Base-by-base conservation (phyloP, 2,113 vertebrate genomes). In the Cololabis saira region DNA sequence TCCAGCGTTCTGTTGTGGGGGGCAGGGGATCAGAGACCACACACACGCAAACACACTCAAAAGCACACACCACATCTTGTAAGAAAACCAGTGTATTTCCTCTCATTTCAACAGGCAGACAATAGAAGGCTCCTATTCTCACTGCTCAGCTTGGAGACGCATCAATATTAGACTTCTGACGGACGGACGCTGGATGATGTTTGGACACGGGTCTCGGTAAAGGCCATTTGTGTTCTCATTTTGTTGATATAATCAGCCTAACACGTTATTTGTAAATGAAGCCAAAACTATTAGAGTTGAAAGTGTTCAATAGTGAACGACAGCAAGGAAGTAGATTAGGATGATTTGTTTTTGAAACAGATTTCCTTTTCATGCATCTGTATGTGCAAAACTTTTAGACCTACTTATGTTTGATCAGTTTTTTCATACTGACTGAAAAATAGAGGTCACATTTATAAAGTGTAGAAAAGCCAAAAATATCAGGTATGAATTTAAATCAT, bases 21-120 rank as follows among this genome's bases (percentile, higher is more conserved):
- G 87, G 80, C 57, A 68, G 83, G 76, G 78, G 78, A 83, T 76
- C 63, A 69, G 63, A 83, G 88, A 90, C 87, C 89, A 90, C 89
- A 88, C 83, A 87, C 81, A 78, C 63, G 60, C 68, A 52, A 56
- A 67, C 49, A 74, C 61, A 77, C 52, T 49, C 48, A 58, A 18
- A 61, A 27, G 76, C 61, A 70, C 56, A 68, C 48, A 65, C 50
- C 49, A 74, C 37, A 50, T 68, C 50, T 61, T 61, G 55, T 57
- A 47, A 64, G 55, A 65, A 78, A 76, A 64, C 55, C 44, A 54
- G 66, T 68, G 56, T 58, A 41, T 70, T 63, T 74, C 73, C 21
- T 62, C 59, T 82, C 37, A 78, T 57, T 72, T 78, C 22, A 51
- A 43, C 75, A 57, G 57, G 18, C 42, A 58, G 51, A 76, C 77